These are phyloP conservation scores for Hozukius guyotensis DNA, from an alignment of 2,797 vertebrate genomes.

Conservation along the genomic window DNA sequence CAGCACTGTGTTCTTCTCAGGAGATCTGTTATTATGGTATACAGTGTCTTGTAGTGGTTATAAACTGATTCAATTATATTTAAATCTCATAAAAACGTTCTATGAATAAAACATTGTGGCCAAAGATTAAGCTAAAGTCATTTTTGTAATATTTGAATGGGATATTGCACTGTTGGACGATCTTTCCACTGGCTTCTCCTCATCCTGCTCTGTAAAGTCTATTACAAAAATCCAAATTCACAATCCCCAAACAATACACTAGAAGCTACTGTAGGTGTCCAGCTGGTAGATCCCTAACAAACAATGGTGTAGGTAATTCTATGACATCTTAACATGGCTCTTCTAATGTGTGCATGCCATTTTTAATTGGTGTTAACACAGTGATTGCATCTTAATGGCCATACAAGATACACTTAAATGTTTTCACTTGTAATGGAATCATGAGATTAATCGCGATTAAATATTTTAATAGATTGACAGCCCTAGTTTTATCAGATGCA, in stretches of 20 bases:
- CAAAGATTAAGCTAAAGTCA: neutral
- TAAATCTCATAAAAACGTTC: neutral
- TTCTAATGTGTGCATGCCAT: neutral
- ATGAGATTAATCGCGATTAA: too few species aligned
- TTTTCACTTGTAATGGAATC: too few species aligned
- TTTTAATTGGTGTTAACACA: neutral
- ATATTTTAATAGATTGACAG: too few species aligned
- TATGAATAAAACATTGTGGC: constrained; percentile 8
- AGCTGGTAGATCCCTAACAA: neutral
- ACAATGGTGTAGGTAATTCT: neutral
- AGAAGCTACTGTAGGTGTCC: neutral
- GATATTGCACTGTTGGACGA: neutral
- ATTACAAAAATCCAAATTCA: neutral
- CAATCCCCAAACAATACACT: neutral
- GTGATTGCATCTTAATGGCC: too few species aligned
- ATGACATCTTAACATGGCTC: neutral
- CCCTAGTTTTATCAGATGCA: too few species aligned
- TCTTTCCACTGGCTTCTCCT: neutral
- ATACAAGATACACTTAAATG: too few species aligned
- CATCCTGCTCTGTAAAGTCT: neutral
- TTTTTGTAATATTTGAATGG: neutral
- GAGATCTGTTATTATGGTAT: neutral
- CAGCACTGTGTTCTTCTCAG: constrained; percentile 11
- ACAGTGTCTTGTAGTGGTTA: neutral
- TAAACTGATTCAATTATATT: constrained; percentile 18